A percentile compares a stretch with the other conserved stretches of the same genome.
Evolutionary conservation across 2,797 vertebrate species (phyloP).

Genomic region (Loris lydekkerianus): DNA sequence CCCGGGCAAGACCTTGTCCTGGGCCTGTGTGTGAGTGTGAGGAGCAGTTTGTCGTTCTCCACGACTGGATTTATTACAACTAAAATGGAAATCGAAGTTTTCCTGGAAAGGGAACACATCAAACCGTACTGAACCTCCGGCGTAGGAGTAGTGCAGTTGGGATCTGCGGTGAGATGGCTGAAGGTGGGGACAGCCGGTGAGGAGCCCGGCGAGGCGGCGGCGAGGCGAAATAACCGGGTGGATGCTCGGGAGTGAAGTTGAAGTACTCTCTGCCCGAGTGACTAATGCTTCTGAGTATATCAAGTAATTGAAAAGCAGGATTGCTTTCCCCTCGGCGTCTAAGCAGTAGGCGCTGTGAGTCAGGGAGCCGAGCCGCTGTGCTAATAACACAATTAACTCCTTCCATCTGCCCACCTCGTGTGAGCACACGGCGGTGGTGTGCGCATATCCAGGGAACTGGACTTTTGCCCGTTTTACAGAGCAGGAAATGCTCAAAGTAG

Average conservation of each 20-base stretch:
- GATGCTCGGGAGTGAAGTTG: conserved; percentile 59
- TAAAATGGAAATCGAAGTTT: conserved; percentile 74
- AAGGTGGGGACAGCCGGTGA: not conserved
- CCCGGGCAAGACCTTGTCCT: conserved; percentile 13
- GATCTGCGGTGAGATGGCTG: not conserved
- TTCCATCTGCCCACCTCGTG: not conserved
- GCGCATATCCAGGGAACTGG: not conserved
- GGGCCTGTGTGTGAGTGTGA: conserved; percentile 59
- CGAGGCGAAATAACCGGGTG: not conserved
- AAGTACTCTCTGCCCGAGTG: conserved; percentile 36
- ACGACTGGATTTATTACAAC: not conserved
- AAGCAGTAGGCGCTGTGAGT: conserved; percentile 69
- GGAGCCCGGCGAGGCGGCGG: conserved; percentile 22
- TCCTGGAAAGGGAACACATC: conserved; percentile 58
- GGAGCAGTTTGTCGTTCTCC: conserved; percentile 28
- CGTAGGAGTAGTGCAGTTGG: not conserved
- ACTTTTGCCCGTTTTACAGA: not conserved
- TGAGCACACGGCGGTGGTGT: not conserved
- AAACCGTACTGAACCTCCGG: not conserved
- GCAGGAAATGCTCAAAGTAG: not conserved
- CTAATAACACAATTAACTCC: not conserved
- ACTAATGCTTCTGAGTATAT: conserved; percentile 56
- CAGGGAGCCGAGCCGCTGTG: conserved; percentile 37
- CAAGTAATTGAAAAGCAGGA: conserved; percentile 67
- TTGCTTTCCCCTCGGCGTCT: not conserved